These are phyloP conservation scores for Orius insidiosus DNA, from an alignment of 1,140 invertebrate genomes.

Conservation along the genomic window DNA sequence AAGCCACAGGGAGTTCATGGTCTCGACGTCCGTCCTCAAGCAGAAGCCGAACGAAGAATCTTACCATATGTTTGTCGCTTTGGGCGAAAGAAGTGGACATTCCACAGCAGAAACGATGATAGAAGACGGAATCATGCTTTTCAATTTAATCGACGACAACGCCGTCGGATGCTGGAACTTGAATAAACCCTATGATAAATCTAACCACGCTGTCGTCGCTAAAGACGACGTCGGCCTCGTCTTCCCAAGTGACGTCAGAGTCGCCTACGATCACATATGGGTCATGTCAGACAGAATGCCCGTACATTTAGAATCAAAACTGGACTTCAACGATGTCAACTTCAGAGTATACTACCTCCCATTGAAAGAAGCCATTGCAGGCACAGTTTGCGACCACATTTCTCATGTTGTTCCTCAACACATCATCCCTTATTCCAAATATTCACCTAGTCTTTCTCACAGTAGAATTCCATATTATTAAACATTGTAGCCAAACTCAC, in stretches of 20 bases:
- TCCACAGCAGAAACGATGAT: conserved; percentile 54
- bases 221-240: conserved; percentile 53
- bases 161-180: conserved; percentile 67
- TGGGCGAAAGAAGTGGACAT: conserved; percentile 43
- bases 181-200: conserved; percentile 31
- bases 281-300: conserved; percentile 67
- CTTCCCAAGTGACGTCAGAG: conserved; percentile 62
- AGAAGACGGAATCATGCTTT: conserved; percentile 51
- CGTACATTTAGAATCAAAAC: conserved; percentile 45
- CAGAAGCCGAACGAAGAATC: conserved; percentile 38
- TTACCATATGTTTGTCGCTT: conserved; percentile 49
- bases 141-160: conserved; percentile 59
- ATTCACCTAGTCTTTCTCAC: too few relatives aligned
- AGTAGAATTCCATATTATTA: too few relatives aligned
- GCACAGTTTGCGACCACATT: conserved; percentile 45
- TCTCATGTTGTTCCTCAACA: too few relatives aligned
- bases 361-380: conserved; percentile 39
- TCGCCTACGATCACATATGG: conserved; percentile 41
- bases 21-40: conserved; percentile 52
- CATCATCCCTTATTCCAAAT: too few relatives aligned
- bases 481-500: too few relatives aligned
- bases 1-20: conserved; percentile 54
- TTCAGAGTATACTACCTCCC: conserved; percentile 55
- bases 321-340: conserved; percentile 59
- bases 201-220: conserved; percentile 38